Conservation (phyloP, 2,888 invertebrate genomes). For the Cecidostiba fungosa region DNA sequence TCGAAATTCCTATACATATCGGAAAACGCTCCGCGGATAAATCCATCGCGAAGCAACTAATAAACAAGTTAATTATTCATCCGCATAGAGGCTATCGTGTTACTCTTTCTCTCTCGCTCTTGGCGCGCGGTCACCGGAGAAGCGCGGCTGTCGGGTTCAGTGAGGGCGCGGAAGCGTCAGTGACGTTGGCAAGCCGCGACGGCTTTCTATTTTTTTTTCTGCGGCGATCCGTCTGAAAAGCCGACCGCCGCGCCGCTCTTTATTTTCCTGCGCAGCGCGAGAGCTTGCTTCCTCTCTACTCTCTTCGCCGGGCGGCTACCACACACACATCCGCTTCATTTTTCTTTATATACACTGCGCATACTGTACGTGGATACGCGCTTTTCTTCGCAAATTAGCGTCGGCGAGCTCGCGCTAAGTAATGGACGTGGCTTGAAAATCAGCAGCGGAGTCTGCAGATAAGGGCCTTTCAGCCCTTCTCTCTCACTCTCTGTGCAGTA, state of each 20-base stretch:
- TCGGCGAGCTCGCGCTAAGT: conserved; percentile 14
- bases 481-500: not conserved
- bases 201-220: not conserved
- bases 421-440: conserved; percentile 40
- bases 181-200: conserved; percentile 42
- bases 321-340: not conserved
- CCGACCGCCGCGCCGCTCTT: conserved; percentile 2
- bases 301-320: not conserved
- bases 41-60: not conserved
- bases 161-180: conserved; percentile 43
- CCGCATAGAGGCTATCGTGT: not conserved
- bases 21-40: not conserved
- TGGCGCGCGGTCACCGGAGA: conserved; percentile 26
- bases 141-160: conserved; percentile 21
- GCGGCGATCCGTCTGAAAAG: conserved; percentile 32
- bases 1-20: not conserved
- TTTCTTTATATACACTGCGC: not conserved
- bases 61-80: conserved; percentile 31
- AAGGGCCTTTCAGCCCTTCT: not conserved
- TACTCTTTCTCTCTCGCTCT: not conserved
- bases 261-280: conserved; percentile 26
- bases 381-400: conserved; percentile 50
- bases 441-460: conserved; percentile 4
- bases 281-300: not conserved
- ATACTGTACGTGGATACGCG: not conserved